Conservation (phyloP, 2,888 invertebrate species). For the Neuroscelio doddi region DNA sequence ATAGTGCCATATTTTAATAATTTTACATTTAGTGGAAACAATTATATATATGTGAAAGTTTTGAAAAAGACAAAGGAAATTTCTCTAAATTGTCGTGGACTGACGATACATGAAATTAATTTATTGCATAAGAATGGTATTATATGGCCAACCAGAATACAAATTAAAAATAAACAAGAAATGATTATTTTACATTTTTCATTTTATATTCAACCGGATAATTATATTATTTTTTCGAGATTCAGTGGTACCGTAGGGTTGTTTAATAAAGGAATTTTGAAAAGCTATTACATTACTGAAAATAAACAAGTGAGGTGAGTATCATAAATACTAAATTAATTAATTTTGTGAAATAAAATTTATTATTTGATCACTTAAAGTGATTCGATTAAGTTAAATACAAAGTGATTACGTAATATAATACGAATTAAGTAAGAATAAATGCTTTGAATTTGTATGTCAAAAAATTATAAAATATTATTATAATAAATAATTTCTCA, state of each 20-base stretch:
- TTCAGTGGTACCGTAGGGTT: background rate
- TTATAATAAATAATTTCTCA: no score
- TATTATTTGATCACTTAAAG: no score
- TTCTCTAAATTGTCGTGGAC: background rate
- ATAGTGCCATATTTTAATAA: conserved; percentile 4
- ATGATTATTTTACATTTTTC: background rate
- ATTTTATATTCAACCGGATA: background rate
- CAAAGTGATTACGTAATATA: no score
- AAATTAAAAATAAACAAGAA: background rate
- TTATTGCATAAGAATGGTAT: background rate
- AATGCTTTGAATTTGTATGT: no score
- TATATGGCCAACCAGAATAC: background rate
- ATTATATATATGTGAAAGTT: background rate
- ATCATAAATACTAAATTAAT: no score
- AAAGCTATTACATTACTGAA: background rate
- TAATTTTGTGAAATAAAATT: no score
- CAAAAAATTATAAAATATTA: no score
- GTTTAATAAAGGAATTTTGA: background rate
- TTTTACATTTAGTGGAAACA: conserved; percentile 5
- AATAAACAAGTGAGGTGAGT: background rate
- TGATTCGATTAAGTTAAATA: no score
- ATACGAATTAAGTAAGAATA: no score
- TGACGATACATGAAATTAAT: background rate
- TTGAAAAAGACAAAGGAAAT: background rate
- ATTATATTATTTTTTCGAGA: background rate